Conservation (phyloP, 1,140 invertebrate genomes). For the Pseudobourletiella spinata region DNA sequence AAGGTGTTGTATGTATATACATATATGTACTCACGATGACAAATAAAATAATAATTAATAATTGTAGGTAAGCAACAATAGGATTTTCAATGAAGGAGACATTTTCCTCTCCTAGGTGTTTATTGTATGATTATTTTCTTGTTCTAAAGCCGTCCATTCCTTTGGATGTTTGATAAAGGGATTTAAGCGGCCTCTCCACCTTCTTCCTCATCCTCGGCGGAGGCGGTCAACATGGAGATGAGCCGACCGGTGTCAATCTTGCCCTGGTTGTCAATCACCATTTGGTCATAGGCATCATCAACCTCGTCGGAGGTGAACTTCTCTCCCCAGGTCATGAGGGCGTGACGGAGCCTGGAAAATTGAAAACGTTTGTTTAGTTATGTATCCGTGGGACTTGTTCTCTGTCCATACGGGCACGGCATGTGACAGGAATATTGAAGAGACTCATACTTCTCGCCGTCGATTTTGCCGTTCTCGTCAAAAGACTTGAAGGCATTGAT, state of each 20-base stretch:
- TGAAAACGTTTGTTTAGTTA: background rate
- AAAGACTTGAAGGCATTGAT: conserved; percentile 92
- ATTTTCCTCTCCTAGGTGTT: too few species aligned
- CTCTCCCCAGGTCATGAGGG: conserved; percentile 91
- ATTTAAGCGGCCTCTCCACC: conserved; percentile 26
- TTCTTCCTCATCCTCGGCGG: conserved; percentile 61
- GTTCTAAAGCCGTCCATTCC: too few species aligned
- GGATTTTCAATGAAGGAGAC: too few species aligned
- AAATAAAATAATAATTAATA: too few species aligned
- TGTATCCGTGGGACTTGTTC: too few species aligned
- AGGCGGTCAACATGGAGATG: conserved; percentile 76
- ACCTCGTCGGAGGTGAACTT: conserved; percentile 89
- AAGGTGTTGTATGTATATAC: too few species aligned
- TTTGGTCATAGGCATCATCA: conserved; percentile 89
- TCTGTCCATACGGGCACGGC: background rate
- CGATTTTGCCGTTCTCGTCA: conserved; percentile 77
- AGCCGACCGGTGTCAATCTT: conserved; percentile 83
- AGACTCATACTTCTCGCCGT: conserved; percentile 58
- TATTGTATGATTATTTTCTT: too few species aligned
- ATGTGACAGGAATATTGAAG: too few species aligned
- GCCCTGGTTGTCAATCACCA: conserved; percentile 87
- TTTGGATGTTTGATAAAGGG: too few species aligned
- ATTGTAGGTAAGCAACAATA: too few species aligned
- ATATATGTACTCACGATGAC: too few species aligned
- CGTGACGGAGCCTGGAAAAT: conserved; percentile 70